These are phyloP conservation scores for Neosilurus mollespiculum DNA, from an alignment of 2,797 vertebrate genomes.

Conservation along the genomic window DNA sequence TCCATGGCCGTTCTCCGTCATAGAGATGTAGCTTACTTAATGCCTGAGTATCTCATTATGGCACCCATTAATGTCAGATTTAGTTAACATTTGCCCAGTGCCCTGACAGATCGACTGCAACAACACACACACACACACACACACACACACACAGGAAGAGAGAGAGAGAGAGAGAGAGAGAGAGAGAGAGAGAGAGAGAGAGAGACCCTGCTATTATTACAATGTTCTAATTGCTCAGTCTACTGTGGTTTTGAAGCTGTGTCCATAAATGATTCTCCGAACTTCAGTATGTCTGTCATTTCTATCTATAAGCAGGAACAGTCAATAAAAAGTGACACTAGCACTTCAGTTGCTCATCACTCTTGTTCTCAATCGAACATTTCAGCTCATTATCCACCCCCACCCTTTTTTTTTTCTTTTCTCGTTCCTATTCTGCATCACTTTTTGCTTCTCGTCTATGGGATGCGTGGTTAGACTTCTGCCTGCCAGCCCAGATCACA, in stretches of 20 bases:
- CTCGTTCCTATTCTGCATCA: not conserved
- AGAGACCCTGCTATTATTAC: not conserved
- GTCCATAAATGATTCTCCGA: not conserved
- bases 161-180: not conserved
- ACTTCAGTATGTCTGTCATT: slow-evolving; percentile 1
- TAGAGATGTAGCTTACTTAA: slow-evolving; percentile 71
- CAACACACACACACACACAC: slow-evolving; percentile 28
- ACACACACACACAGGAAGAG: slow-evolving; percentile 7
- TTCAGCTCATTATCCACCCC: slow-evolving; percentile 41
- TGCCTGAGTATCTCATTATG: slow-evolving; percentile 72
- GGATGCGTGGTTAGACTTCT: slow-evolving; percentile 51
- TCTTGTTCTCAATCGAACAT: slow-evolving; percentile 41
- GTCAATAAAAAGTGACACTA: not conserved
- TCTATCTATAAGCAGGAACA: not conserved
- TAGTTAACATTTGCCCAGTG: slow-evolving; percentile 66
- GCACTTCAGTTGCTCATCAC: slow-evolving; percentile 23
- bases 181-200: not conserved
- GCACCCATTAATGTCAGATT: slow-evolving; percentile 75
- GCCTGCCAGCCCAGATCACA: slow-evolving; percentile 59
- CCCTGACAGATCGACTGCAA: slow-evolving; percentile 55
- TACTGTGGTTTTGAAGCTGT: not conserved
- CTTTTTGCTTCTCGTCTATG: slow-evolving; percentile 53
- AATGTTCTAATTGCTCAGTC: slow-evolving; percentile 7
- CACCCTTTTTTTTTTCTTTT: not conserved
- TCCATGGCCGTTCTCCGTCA: slow-evolving; percentile 56